Evolutionary conservation across 2,113 vertebrate genomes (phyloP), one percentile per base, ranked within the genome.

Genomic region (Gnathochromis pfefferi): DNA sequence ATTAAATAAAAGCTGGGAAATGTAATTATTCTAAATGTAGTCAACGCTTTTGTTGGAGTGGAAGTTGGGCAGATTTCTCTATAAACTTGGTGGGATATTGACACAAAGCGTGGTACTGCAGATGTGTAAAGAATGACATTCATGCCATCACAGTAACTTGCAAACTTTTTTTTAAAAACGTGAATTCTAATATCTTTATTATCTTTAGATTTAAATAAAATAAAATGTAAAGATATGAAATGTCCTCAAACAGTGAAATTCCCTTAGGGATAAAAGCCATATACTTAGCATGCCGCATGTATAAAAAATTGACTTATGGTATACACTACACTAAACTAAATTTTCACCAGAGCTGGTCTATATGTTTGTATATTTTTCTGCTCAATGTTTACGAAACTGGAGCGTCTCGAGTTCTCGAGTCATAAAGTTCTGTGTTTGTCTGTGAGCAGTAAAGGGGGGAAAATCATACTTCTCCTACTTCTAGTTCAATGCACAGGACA

Each of bases 21-120:
- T 73, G 51, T 87, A 85, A 84, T 92, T 91, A 90, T 91, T 93
- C 87, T 88, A 89, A 93, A 94, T 90, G 86, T 63, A 89, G 85
- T 92, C 81, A 86, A 88, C 85, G 81, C 38, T 89, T 95, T 92
- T 85, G 49, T 80, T 33, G 47, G 13, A 73, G 53, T 80, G 80
- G 80, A 88, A 42, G 45, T 87, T 88, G 84, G 87, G 90, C 86
- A 89, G 70, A 80, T 89, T 84, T 70, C 45, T 55, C 21, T 79
- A 57, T 86, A 60, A 93, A 88, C 53, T 87, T 78, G 14, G 81
- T 35, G 5, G 88, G 81, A 89, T 84, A 90, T 51, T 90, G 88
- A 92, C 83, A 80, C 82, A 73, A 28, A 83, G 58, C 54, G 28
- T 47, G 85, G 26, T 68, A 60, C 79, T 85, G 90, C 93, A 91